These are phyloP conservation scores for Amphiduros pacificus DNA, from an alignment of 2,888 invertebrate genomes.

Conservation along the genomic window DNA sequence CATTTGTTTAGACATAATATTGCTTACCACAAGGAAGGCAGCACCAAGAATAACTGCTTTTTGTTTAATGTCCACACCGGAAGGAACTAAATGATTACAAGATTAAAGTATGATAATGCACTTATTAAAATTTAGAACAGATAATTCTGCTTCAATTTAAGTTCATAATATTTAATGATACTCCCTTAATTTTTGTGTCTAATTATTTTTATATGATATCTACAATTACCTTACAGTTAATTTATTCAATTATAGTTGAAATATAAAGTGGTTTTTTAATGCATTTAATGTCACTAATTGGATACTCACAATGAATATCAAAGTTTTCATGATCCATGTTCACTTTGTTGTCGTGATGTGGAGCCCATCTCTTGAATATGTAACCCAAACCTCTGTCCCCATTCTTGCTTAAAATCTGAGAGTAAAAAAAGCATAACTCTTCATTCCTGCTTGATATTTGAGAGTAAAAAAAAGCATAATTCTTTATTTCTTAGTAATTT, in stretches of 20 bases:
- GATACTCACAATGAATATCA: conserved; percentile 36
- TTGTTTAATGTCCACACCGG: conserved; percentile 31
- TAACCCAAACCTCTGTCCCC: conserved; percentile 4
- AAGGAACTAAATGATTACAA: conserved; percentile 23
- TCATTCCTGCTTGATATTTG: too few relatives aligned
- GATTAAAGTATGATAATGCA: not conserved
- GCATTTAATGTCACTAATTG: not conserved
- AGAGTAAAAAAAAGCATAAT: too few relatives aligned
- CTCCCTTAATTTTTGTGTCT: too few relatives aligned
- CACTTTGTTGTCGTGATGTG: conserved; percentile 8
- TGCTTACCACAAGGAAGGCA: conserved; percentile 36
- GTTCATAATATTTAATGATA: not conserved
- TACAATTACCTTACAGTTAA: too few relatives aligned
- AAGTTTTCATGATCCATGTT: conserved; percentile 39
- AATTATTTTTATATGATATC: too few relatives aligned
- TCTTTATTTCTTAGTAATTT: too few relatives aligned
- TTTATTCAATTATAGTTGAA: too few relatives aligned
- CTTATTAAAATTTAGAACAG: conserved; percentile 19
- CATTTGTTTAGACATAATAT: too few relatives aligned
- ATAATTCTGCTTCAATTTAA: not conserved
- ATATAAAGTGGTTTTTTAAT: too few relatives aligned
- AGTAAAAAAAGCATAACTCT: too few relatives aligned
- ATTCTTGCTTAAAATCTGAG: not conserved
- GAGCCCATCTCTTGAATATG: conserved; percentile 2
- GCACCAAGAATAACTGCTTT: conserved; percentile 36